These are phyloP conservation scores for Pseudoatta argentina DNA, from an alignment of 1,140 invertebrate species.

Conservation along the genomic window DNA sequence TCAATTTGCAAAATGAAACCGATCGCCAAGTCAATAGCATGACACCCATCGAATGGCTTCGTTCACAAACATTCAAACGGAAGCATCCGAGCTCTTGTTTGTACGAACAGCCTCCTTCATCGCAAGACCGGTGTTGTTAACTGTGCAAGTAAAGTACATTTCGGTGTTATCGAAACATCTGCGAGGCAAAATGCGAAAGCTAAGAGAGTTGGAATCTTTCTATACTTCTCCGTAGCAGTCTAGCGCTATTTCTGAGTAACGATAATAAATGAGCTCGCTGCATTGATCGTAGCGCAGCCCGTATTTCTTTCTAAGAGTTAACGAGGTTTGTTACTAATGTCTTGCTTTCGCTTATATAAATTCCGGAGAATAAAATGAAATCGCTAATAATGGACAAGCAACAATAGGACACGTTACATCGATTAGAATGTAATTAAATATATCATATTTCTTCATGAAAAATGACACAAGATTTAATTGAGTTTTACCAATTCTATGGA, in stretches of 20 bases:
- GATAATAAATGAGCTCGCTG: slow-evolving; percentile 53
- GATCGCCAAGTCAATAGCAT: slow-evolving; percentile 54
- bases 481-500: background rate
- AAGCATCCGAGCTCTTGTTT: slow-evolving; percentile 43
- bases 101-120: slow-evolving; percentile 29
- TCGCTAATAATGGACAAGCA: slow-evolving; percentile 3
- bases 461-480: slow-evolving; percentile 3
- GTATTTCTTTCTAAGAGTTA: slow-evolving; percentile 43
- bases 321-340: slow-evolving; percentile 41
- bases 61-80: slow-evolving; percentile 1
- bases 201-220: slow-evolving; percentile 32
- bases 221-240: background rate
- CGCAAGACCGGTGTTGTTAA: slow-evolving; percentile 32
- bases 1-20: slow-evolving; percentile 70
- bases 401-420: background rate
- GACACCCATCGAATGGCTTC: slow-evolving; percentile 41
- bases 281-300: background rate
- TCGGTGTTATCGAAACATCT: slow-evolving; percentile 23
- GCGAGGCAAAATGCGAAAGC: background rate
- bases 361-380: slow-evolving; percentile 11
- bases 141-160: slow-evolving; percentile 13
- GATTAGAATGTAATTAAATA: background rate
- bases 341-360: slow-evolving; percentile 23
- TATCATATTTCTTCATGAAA: too few relatives aligned
- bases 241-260: slow-evolving; percentile 52